These are phyloP conservation scores for Lomographa bimaculata DNA, from an alignment of 2,888 invertebrate genomes.

Conservation along the genomic window DNA sequence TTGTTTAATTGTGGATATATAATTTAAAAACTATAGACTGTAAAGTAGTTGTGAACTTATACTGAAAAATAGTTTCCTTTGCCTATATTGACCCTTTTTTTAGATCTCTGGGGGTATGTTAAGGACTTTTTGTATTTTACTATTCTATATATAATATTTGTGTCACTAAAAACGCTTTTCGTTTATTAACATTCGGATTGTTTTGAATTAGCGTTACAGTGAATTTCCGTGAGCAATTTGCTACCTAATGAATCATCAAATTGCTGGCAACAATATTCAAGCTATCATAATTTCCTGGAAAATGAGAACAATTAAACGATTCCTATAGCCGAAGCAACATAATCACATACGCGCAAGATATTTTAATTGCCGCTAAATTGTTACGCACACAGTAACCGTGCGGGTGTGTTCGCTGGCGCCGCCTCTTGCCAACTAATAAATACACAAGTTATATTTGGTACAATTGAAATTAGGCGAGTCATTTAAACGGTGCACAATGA, in stretches of 20 bases:
- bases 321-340: constrained; percentile 37
- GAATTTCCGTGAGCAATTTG: constrained; percentile 5
- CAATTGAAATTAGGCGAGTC: constrained; percentile 81
- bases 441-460: constrained; percentile 77
- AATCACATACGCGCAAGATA: constrained; percentile 54
- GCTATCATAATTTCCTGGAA: constrained; percentile 31
- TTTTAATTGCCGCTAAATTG: constrained; percentile 77
- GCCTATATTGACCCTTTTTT: no score
- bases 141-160: no score
- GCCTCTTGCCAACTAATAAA: constrained; percentile 79
- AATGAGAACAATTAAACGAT: constrained; percentile 35
- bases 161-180: no score
- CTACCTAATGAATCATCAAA: constrained; percentile 3
- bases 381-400: constrained; percentile 54
- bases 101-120: no score
- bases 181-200: no score
- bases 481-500: constrained; percentile 69
- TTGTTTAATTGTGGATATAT: no score
- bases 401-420: constrained; percentile 40
- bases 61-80: no score
- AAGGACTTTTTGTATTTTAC: no score
- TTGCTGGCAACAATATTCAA: constrained; percentile 17
- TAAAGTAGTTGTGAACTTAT: no score
- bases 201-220: no score
- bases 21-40: no score